phyloP scores from a whole-genome alignment of 64 coral and sea anemone species.

The Anthopleura sola region DNA sequence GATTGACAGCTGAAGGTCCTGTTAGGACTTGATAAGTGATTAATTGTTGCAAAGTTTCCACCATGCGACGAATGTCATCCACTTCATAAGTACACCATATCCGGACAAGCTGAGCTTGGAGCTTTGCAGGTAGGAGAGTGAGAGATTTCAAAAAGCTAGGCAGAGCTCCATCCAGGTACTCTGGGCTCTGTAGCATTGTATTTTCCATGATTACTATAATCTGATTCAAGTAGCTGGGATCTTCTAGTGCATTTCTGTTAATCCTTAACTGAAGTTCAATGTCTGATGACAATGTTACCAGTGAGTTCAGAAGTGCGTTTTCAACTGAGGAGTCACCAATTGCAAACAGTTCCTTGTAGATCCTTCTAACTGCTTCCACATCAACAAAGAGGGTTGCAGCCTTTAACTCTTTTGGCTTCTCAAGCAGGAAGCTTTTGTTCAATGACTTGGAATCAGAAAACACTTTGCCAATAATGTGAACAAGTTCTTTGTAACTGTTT shows the following conservation, averaged over 20 bases:
- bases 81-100: constrained; percentile 67
- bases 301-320: constrained; percentile 84
- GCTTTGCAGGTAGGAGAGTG: constrained; percentile 56
- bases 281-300: constrained; percentile 55
- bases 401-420: constrained; percentile 19
- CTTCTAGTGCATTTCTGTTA: constrained; percentile 25
- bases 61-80: constrained; percentile 65
- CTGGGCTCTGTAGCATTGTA: constrained; percentile 87
- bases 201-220: constrained; percentile 94
- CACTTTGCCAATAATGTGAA: constrained; percentile 77
- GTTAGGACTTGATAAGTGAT: constrained; percentile 88
- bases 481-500: constrained; percentile 77
- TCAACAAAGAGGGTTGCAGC: constrained; percentile 66
- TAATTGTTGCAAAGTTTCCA: constrained; percentile 92
- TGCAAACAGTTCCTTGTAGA: constrained; percentile 71
- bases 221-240: constrained; percentile 77
- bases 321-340: constrained; percentile 77
- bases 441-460: constrained; percentile 90
- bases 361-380: constrained; percentile 64
- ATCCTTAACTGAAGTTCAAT: constrained; percentile 76
- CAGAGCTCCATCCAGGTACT: constrained; percentile 85
- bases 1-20: constrained; percentile 51
- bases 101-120: constrained; percentile 64
- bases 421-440: constrained; percentile 81
- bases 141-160: constrained; percentile 89